Conservation (phyloP, 92 coral and sea anemone genomes). For the Nematostella vectensis region DNA sequence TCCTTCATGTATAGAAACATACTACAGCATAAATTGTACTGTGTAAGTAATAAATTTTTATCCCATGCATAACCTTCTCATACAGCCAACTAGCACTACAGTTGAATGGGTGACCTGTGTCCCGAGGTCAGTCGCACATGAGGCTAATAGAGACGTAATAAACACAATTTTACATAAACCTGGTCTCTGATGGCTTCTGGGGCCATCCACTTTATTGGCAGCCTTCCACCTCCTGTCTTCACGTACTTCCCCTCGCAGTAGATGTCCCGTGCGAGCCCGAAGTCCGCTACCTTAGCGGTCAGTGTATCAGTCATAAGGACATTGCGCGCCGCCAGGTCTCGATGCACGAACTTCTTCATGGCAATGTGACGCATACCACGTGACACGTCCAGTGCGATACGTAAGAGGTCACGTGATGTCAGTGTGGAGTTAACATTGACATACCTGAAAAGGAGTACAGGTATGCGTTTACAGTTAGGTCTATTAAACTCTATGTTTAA, state of each 20-base stretch:
- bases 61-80: too few relatives aligned
- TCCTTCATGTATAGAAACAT: too few relatives aligned
- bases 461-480: not conserved
- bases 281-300: slow-evolving; percentile 74
- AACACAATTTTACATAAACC: too few relatives aligned
- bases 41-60: too few relatives aligned
- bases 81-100: too few relatives aligned
- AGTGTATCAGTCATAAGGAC: slow-evolving; percentile 53
- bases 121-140: too few relatives aligned
- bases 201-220: slow-evolving; percentile 76
- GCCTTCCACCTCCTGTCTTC: slow-evolving; percentile 57
- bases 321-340: slow-evolving; percentile 82
- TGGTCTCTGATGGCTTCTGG: slow-evolving; percentile 58
- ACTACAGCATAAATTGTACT: too few relatives aligned
- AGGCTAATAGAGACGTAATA: too few relatives aligned
- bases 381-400: slow-evolving; percentile 60
- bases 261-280: slow-evolving; percentile 75
- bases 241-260: slow-evolving; percentile 82
- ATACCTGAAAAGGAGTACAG: slow-evolving; percentile 16
- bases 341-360: slow-evolving; percentile 63
- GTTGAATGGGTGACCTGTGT: too few relatives aligned
- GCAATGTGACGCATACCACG: slow-evolving; percentile 80
- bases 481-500: not conserved
- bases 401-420: slow-evolving; percentile 67
- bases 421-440: slow-evolving; percentile 68